Evolutionary conservation across 2,797 vertebrate genomes (phyloP).

Genomic region (Neomorphus geoffroyi): DNA sequence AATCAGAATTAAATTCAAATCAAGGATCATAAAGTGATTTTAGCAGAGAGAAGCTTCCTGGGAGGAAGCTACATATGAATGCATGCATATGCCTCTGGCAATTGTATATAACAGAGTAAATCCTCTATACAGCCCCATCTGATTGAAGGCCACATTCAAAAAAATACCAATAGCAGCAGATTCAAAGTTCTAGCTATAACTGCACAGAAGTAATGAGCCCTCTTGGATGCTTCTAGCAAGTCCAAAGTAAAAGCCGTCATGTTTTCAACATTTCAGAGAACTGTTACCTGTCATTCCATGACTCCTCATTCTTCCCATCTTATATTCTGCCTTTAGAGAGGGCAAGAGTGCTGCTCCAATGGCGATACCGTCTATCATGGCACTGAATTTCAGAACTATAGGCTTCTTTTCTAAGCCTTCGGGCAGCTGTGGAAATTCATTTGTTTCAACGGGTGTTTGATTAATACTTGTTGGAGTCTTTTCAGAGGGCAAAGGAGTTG

Average conservation of each 20-base stretch:
- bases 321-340: constrained; percentile 97
- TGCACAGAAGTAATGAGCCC: accelerated
- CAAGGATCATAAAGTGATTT: not conserved
- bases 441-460: constrained; percentile 95
- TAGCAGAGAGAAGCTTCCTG: not conserved
- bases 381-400: constrained; percentile 97
- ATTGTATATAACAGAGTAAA: not conserved
- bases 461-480: constrained; percentile 92
- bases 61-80: not conserved
- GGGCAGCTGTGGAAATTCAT: constrained; percentile 96
- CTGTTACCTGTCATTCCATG: constrained; percentile 93
- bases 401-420: constrained; percentile 98
- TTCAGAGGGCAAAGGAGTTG: constrained; percentile 90
- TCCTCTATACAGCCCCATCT: not conserved
- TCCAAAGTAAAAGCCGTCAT: not conserved
- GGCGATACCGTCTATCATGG: constrained; percentile 96
- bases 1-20: not conserved
- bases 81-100: not conserved
- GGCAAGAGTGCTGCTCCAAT: constrained; percentile 95
- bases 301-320: constrained; percentile 98
- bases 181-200: not conserved
- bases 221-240: not conserved
- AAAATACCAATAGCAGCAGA: not conserved
- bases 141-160: not conserved
- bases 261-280: not conserved